These are phyloP conservation scores for Tribolium freemani DNA, from an alignment of 2,888 invertebrate species.

Conservation along the genomic window DNA sequence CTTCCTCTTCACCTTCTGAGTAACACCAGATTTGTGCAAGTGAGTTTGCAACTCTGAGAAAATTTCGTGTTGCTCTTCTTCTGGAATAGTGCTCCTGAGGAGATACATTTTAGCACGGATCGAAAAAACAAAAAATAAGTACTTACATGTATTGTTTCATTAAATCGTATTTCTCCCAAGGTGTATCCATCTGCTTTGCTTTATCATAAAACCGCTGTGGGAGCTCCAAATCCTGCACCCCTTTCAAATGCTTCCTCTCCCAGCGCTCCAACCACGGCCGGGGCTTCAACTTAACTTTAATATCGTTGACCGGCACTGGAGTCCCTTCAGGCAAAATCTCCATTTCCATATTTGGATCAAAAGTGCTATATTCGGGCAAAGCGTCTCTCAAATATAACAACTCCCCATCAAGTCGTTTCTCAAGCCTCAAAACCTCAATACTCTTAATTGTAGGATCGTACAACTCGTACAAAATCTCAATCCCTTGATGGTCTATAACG, in stretches of 20 bases:
- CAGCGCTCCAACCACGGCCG: slow-evolving; percentile 94
- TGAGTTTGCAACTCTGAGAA: slow-evolving; percentile 87
- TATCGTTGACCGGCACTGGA: slow-evolving; percentile 63
- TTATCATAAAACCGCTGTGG: slow-evolving; percentile 65
- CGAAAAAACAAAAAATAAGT: slow-evolving; percentile 12
- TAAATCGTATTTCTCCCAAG: slow-evolving; percentile 92
- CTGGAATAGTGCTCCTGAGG: slow-evolving; percentile 82
- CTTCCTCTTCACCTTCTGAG: slow-evolving; percentile 75
- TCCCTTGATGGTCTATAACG: slow-evolving; percentile 87
- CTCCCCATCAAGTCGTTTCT: slow-evolving; percentile 92
- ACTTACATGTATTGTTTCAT: slow-evolving; percentile 90
- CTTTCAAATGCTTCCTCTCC: slow-evolving; percentile 84
- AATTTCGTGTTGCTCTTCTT: slow-evolving; percentile 89
- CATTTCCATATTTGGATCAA: slow-evolving; percentile 92
- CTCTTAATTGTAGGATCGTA: slow-evolving; percentile 94
- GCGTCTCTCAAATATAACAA: slow-evolving; percentile 92
- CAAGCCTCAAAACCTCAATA: slow-evolving; percentile 91
- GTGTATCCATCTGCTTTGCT: slow-evolving; percentile 74
- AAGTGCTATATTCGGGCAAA: slow-evolving; percentile 90
- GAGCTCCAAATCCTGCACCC: slow-evolving; percentile 70
- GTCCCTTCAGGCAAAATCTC: slow-evolving; percentile 81
- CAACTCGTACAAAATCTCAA: slow-evolving; percentile 85
- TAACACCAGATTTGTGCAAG: slow-evolving; percentile 79
- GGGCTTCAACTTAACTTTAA: slow-evolving; percentile 79
- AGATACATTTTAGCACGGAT: neutral